A percentile compares a stretch with the other conserved stretches of the same genome.
Conservation (phyloP, 2,113 vertebrate genomes). For the Ivindomyrus marchei region DNA sequence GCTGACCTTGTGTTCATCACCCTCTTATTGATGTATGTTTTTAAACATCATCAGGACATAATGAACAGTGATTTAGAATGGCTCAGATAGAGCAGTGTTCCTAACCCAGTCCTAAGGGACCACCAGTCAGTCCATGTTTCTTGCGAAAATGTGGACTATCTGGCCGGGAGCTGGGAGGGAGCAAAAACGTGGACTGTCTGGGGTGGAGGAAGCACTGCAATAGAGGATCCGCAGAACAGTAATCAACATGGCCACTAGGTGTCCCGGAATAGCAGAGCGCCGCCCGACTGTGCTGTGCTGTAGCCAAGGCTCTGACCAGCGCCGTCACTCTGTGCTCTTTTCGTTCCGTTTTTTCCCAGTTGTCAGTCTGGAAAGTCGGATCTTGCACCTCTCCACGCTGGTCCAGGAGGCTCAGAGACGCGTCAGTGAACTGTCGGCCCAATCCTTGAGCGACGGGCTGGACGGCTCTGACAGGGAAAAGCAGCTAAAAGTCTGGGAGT, state of each 20-base stretch:
- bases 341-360: constrained; percentile 52
- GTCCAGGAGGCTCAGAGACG: constrained; percentile 80
- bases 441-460: constrained; percentile 65
- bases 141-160: neutral
- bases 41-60: neutral
- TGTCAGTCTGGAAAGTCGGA: constrained; percentile 73
- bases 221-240: neutral
- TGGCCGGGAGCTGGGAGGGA: neutral
- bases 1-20: neutral
- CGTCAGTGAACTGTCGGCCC: constrained; percentile 68
- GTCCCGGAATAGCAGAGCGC: neutral
- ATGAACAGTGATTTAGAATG: neutral
- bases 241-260: neutral
- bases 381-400: constrained; percentile 67
- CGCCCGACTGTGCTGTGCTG: neutral
- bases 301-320: neutral
- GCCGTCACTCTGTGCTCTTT: neutral
- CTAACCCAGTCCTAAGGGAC: neutral
- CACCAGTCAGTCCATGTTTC: neutral
- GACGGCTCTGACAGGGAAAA: constrained; percentile 80
- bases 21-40: neutral
- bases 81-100: neutral
- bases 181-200: neutral
- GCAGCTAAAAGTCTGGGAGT: constrained; percentile 84
- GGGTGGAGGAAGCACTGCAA: neutral